A percentile compares a stretch with the other conserved stretches of the same genome.
Evolutionary conservation across 2,113 vertebrate genomes (phyloP).

Genomic region (Rhagologus leucostigma): DNA sequence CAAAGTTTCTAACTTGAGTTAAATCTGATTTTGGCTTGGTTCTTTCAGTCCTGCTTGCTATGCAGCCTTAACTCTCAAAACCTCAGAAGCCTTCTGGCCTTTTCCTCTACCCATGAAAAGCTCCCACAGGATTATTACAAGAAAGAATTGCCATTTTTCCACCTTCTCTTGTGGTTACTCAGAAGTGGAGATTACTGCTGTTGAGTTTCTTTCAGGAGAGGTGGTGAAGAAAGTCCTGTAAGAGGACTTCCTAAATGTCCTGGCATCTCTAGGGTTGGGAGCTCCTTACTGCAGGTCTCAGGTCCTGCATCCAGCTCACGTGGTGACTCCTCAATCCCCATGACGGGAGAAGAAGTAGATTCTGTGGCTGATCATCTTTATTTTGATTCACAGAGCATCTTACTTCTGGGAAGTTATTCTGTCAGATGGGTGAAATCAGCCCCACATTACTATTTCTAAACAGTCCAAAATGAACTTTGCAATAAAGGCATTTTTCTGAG

Average conservation of each 20-base stretch:
- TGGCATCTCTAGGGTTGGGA: neutral
- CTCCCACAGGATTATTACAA: neutral
- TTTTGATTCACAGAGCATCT: neutral
- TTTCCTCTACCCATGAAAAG: neutral
- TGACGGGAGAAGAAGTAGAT: neutral
- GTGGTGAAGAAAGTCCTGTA: neutral
- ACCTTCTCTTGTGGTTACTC: neutral
- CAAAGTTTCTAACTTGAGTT: neutral
- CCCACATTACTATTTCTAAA: neutral
- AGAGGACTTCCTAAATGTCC: neutral
- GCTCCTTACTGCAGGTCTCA: neutral
- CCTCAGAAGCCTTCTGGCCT: neutral
- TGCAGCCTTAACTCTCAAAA: neutral
- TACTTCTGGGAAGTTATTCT: neutral
- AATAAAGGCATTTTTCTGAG: neutral
- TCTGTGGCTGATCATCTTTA: neutral
- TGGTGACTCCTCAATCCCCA: neutral
- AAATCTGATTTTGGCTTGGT: neutral
- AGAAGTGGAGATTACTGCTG: neutral
- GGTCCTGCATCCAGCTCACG: neutral
- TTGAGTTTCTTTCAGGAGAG: neutral
- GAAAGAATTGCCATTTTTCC: neutral
- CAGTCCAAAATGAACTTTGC: neutral
- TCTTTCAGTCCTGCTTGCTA: neutral
- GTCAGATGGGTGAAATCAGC: neutral